Percentiles rank a stretch among this genome's conserved stretches.
Conservation (phyloP, 2,888 invertebrate species). For the Caenorhabditis becei region DNA sequence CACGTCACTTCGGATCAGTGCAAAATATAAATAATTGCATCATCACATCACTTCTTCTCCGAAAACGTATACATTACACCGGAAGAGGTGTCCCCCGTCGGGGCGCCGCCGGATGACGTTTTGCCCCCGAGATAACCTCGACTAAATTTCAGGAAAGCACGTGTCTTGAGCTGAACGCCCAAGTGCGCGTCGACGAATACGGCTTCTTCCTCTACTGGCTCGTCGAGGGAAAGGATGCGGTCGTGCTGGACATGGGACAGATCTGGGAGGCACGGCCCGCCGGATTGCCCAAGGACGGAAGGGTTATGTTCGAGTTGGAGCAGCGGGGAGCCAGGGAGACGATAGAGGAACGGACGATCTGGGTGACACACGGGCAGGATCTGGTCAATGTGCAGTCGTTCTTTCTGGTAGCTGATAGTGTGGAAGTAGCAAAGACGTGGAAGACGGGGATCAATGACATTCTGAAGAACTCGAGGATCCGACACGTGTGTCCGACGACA, state of each 20-base stretch:
- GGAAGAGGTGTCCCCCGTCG: neutral
- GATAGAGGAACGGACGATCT: constrained; percentile 93
- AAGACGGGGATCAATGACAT: constrained; percentile 91
- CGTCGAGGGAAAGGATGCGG: constrained; percentile 89
- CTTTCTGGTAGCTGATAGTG: constrained; percentile 94
- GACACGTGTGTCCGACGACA: constrained; percentile 94
- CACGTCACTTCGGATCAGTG: constrained; percentile 22
- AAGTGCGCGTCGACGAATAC: constrained; percentile 83
- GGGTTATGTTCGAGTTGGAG: constrained; percentile 88
- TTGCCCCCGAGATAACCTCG: neutral
- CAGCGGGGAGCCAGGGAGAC: constrained; percentile 87
- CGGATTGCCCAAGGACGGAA: constrained; percentile 86
- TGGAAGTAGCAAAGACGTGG: constrained; percentile 96
- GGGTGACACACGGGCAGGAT: constrained; percentile 97
- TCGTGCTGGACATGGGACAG: constrained; percentile 97
- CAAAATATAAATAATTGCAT: constrained; percentile 18
- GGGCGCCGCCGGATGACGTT: neutral
- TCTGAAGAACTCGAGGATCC: constrained; percentile 93
- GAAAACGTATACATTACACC: constrained; percentile 9
- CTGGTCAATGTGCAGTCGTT: constrained; percentile 99
- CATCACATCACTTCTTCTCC: constrained; percentile 24
- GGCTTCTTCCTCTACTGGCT: constrained; percentile 84
- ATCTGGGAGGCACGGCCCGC: constrained; percentile 80
- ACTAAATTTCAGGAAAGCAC: constrained; percentile 73
- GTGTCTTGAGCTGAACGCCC: constrained; percentile 82